Conservation (phyloP, 2,797 vertebrate species). For the Lindbergichthys nudifrons region DNA sequence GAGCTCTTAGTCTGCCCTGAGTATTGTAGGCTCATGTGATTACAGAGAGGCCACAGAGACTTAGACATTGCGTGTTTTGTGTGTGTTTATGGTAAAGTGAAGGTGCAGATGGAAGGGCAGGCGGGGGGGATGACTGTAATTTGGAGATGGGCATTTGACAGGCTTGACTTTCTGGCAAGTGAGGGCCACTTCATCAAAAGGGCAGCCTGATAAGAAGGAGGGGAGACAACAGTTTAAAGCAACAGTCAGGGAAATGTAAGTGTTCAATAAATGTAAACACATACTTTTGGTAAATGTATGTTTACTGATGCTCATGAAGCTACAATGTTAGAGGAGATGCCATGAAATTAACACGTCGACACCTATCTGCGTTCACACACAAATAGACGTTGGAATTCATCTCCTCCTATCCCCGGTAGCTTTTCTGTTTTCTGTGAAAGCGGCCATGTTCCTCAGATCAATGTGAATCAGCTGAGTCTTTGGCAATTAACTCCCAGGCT, state of each 20-base stretch:
- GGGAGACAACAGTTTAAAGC: not conserved
- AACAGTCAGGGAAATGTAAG: not conserved
- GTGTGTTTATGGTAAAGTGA: conserved; percentile 41
- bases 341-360: conserved; percentile 3
- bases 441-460: conserved; percentile 51
- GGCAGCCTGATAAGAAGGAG: conserved; percentile 19
- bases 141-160: conserved; percentile 47
- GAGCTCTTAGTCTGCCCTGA: conserved; percentile 62
- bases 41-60: conserved; percentile 47
- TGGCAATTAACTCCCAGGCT: conserved; percentile 67
- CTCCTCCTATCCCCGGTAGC: not conserved
- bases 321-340: not conserved
- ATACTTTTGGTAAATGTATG: not conserved
- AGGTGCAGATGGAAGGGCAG: conserved; percentile 20
- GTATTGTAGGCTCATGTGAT: conserved; percentile 65
- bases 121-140: conserved; percentile 54
- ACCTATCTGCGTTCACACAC: conserved; percentile 9
- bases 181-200: conserved; percentile 35
- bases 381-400: conserved; percentile 8
- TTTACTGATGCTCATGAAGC: not conserved
- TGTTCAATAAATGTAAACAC: not conserved
- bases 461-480: conserved; percentile 49
- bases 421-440: conserved; percentile 26
- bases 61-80: conserved; percentile 37
- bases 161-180: conserved; percentile 26